Evolutionary conservation across 2,888 invertebrate species (phyloP), one percentile per base, ranked within the genome.

Genomic region (Steinernema scapterisci): DNA sequence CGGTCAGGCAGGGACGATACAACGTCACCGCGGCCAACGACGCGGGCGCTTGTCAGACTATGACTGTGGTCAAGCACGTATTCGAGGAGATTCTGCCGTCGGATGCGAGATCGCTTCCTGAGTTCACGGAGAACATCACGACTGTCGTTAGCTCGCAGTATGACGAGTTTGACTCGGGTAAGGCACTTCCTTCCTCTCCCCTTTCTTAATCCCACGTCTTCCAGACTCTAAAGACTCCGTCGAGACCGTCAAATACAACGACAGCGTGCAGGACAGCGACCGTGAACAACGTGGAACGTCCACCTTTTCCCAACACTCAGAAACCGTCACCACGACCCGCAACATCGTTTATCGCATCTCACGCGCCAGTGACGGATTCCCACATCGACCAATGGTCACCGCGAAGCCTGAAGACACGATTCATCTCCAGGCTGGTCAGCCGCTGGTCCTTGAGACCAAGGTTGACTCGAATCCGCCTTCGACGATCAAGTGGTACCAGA

Each of bases 1-100:
- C 85, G 11, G 80, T 85, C 7, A 81, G 82, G 48, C 80, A 79
- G 38, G 87, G 86, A 52, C 79, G 83, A 70, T 84, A 85, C 77
- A 78, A 77, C 23, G 84, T 83, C 2, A 82, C 82, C 1, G 83
- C 84, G 0, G 73, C 72, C 19, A 84, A 87, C 72, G 81, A 83
- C 43, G 80, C 80, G 23, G 81, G 86, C 73, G 78, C 78, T 31
- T 77, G 80, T 27, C 45, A 27, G 48, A 74, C 70, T 43, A 75
- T 44, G 43, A 76, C 25, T 51, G 72, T 48, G 76, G 76, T 44
- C 21, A 76, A 73, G 56, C 71, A 46, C 27, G 48, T 63, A 16
- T 73, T 46, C 23, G 56, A 54, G 38, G 70, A 73, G 25, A 71
- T 56, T 25, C 38, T 54, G 23, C 70, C 71, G 6, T 5, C 76